Conservation (phyloP, 2,888 invertebrate species). For the Caenorhabditis sp. region DNA sequence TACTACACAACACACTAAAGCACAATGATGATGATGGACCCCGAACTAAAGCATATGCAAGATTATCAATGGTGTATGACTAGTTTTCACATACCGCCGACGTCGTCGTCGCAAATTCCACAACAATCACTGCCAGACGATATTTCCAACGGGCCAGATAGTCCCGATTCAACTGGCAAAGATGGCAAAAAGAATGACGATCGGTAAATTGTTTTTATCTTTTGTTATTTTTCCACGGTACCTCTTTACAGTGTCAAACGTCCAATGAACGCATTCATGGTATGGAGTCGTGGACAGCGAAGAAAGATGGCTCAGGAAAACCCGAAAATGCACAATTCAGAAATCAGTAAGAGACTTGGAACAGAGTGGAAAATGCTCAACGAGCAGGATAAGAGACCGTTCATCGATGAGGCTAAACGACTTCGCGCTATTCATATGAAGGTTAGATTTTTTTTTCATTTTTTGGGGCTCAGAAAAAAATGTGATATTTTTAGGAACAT, state of each 20-base stretch:
- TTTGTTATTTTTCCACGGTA: not conserved
- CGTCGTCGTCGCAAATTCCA: slow-evolving; percentile 32
- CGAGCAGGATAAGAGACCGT: slow-evolving; percentile 94
- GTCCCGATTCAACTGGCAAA: slow-evolving; percentile 49
- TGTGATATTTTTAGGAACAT: slow-evolving; percentile 53
- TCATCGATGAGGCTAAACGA: slow-evolving; percentile 97
- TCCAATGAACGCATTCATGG: slow-evolving; percentile 71
- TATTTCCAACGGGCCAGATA: slow-evolving; percentile 44
- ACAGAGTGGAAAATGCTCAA: slow-evolving; percentile 97
- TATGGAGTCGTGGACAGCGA: slow-evolving; percentile 69
- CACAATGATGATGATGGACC: slow-evolving; percentile 51
- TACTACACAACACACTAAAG: slow-evolving; percentile 6
- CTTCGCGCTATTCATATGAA: slow-evolving; percentile 98
- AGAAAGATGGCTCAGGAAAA: slow-evolving; percentile 68
- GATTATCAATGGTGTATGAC: slow-evolving; percentile 40
- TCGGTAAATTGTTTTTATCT: slow-evolving; percentile 34
- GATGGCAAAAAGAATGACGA: slow-evolving; percentile 59
- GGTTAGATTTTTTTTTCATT: slow-evolving; percentile 71
- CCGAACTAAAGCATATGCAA: slow-evolving; percentile 51
- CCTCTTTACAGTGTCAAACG: slow-evolving; percentile 61
- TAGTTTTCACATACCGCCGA: slow-evolving; percentile 38
- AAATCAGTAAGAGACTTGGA: slow-evolving; percentile 78
- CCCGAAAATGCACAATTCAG: slow-evolving; percentile 58
- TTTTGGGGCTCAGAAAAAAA: not conserved
- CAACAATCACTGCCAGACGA: slow-evolving; percentile 34